These are phyloP conservation scores for Antigone vipio DNA, from an alignment of 2,113 vertebrate genomes.

Conservation along the genomic window DNA sequence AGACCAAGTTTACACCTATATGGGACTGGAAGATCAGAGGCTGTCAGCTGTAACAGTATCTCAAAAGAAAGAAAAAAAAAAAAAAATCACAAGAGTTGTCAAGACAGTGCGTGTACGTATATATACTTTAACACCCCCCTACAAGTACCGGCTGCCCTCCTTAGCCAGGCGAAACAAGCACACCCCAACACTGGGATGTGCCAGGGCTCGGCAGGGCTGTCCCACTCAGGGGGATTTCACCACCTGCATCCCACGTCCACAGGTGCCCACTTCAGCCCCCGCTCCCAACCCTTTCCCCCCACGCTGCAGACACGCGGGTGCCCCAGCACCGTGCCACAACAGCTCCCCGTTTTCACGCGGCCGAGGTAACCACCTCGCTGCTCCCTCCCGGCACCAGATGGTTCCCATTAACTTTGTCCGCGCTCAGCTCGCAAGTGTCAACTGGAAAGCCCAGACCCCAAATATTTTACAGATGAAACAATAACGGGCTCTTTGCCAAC, in stretches of 20 bases:
- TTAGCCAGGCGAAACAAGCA: background rate
- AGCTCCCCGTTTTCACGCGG: rapidly evolving
- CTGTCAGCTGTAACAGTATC: background rate
- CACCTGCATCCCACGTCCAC: background rate
- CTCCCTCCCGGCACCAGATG: background rate
- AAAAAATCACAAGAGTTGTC: background rate
- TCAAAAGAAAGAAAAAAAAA: background rate
- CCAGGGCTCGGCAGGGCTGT: background rate
- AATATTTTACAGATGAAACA: conserved; percentile 12
- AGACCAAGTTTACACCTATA: background rate
- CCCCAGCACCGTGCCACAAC: rapidly evolving
- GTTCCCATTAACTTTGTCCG: background rate
- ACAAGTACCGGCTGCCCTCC: background rate
- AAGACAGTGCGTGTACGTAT: rapidly evolving
- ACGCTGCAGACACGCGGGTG: rapidly evolving
- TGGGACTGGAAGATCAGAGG: background rate
- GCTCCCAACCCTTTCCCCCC: rapidly evolving
- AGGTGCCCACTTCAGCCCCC: background rate
- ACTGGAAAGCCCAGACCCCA: background rate
- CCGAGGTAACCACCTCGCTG: rapidly evolving
- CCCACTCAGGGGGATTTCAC: background rate
- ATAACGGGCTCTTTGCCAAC: background rate
- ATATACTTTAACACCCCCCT: rapidly evolving
- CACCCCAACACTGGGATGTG: rapidly evolving
- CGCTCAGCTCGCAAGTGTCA: background rate